phyloP scores from a whole-genome alignment of 2,113 vertebrate genomes.

The Nothobranchius furzeri region DNA sequence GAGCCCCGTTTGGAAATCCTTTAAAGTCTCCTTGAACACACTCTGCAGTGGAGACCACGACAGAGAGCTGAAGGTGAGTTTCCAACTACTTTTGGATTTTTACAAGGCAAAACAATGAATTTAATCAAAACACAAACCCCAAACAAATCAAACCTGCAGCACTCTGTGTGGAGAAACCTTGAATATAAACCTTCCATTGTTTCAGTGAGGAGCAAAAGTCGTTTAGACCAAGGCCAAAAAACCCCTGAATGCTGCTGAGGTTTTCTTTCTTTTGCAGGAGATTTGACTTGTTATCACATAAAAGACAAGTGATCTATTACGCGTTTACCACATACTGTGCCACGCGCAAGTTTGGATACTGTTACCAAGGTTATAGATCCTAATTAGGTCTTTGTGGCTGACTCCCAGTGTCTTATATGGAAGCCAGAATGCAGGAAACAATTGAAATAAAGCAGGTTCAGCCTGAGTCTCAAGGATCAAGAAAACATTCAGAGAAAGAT shows the following conservation, averaged over 20 bases:
- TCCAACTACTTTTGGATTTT: background rate
- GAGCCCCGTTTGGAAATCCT: conserved; percentile 96
- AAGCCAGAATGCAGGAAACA: too few species aligned
- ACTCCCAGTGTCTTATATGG: background rate
- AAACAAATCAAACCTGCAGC: background rate
- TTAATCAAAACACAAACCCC: background rate
- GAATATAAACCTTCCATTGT: background rate
- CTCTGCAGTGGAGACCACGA: conserved; percentile 94
- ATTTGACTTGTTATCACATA: conserved; percentile 5
- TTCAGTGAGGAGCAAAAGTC: background rate
- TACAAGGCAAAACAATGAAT: background rate
- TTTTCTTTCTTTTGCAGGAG: background rate
- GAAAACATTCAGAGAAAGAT: too few species aligned
- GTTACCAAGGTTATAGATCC: background rate
- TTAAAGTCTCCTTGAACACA: conserved; percentile 98
- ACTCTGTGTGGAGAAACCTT: background rate
- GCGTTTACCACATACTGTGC: background rate
- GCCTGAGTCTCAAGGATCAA: too few species aligned
- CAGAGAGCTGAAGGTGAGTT: conserved; percentile 79
- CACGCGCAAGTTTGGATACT: background rate
- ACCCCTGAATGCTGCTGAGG: conserved; percentile 2
- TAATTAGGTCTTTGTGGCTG: background rate
- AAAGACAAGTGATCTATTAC: conserved; percentile 4
- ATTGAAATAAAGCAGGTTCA: too few species aligned
- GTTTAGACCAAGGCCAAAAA: conserved; percentile 19